Conservation (phyloP, 1,140 invertebrate genomes). For the Magallana angulata region DNA sequence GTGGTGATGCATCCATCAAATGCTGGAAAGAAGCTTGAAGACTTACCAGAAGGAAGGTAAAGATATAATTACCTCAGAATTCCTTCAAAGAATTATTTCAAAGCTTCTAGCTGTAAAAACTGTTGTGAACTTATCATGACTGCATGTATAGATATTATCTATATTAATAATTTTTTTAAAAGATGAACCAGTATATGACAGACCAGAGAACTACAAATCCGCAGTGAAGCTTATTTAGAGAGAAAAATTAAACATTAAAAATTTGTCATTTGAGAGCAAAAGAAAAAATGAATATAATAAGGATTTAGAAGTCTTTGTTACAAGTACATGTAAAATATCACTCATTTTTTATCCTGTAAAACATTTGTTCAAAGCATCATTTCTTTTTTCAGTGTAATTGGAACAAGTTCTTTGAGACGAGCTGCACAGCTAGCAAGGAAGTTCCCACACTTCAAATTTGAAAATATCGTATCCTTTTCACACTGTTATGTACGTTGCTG, state of each 20-base stretch:
- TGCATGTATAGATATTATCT: neutral
- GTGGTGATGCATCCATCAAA: constrained; percentile 88
- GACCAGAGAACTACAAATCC: no score
- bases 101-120: neutral
- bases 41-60: constrained; percentile 88
- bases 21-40: constrained; percentile 72
- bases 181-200: no score
- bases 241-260: no score
- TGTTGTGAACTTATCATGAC: neutral
- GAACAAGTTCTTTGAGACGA: constrained; percentile 94
- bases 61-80: neutral
- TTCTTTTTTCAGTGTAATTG: constrained; percentile 80
- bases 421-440: constrained; percentile 90
- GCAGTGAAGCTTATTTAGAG: no score
- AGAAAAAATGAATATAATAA: no score
- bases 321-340: no score
- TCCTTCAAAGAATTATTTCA: neutral
- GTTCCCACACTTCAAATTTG: constrained; percentile 89
- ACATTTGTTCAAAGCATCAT: no score
- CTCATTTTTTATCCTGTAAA: no score
- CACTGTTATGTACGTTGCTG: no score
- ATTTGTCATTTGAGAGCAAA: no score
- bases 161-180: no score
- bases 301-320: no score
- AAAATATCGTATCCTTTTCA: constrained; percentile 85